Evolutionary conservation across 2,888 invertebrate genomes (phyloP), one percentile per base, ranked within the genome.

Genomic region (Anthoptus insignis): DNA sequence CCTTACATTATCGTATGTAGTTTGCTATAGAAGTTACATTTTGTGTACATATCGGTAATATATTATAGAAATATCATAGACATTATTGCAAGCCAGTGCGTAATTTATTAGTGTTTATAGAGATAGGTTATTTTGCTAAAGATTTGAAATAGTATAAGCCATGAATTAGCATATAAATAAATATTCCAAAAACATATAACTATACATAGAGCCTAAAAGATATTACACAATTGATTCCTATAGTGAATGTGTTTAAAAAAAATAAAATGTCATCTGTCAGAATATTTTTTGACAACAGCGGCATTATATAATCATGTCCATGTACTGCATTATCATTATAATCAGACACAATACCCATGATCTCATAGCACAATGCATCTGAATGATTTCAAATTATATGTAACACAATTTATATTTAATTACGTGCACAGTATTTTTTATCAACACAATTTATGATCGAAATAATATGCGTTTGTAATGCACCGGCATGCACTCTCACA

Each of bases 1-100:
- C 29, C 37, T 34, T 27, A 63, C 32, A 47, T 47, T 24, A 19
- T 52, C 27, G 59, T 52, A 42, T 53, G 61, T 61, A 61, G 61
- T 54, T 39, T 27, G 42, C 42, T 60, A 53, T 42, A 47, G n/a
- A 5, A 5, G 7, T 47, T 11, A 42, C 16, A 19, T 42, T 19
- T 42, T 14, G 19, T 19, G 6, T 42, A 19, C 11, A 19, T 19
- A 19, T 9, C 5, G 42, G 19, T 19, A 9, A 42, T 42, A 39
- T 39, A 19, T 19, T 39, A 42, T 21, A 42, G 42, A 42, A 19
- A 19, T 42, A 42, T 11, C 42, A 39, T 39, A 39, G 16, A 39
- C 14, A 39, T 7, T 39, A 39, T 42, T 42, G 19, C 16, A 42
- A 19, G 42, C 16, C 19, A 42, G 42, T 19, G 16, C 11, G 42